Percentiles rank a stretch among this genome's conserved stretches.
Conservation (phyloP, 2,113 vertebrate genomes). For the Passer domesticus region DNA sequence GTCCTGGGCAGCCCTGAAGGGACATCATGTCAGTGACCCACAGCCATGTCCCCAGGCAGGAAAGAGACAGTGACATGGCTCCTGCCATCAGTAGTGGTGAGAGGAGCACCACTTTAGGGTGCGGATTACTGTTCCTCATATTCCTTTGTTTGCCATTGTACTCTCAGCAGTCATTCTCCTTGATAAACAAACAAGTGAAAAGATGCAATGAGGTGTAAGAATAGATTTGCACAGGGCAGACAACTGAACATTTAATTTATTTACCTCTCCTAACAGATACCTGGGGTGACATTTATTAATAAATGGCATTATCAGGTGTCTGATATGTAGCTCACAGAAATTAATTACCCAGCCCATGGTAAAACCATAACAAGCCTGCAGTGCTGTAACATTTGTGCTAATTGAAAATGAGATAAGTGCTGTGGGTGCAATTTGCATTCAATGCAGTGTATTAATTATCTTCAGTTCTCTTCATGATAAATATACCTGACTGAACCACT, state of each 20-base stretch:
- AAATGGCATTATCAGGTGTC: slow-evolving; percentile 83
- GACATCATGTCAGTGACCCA: not conserved
- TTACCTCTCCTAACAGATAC: slow-evolving; percentile 83
- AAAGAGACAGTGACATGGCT: rapidly evolving
- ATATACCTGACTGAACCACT: slow-evolving; percentile 85
- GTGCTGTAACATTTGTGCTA: slow-evolving; percentile 83
- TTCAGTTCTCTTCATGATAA: slow-evolving; percentile 82
- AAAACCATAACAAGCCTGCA: slow-evolving; percentile 83
- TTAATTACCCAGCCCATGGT: slow-evolving; percentile 86
- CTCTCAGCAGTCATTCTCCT: slow-evolving; percentile 65
- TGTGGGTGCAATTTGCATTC: slow-evolving; percentile 87
- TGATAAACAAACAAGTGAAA: slow-evolving; percentile 75
- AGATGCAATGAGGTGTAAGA: slow-evolving; percentile 78
- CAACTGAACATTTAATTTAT: slow-evolving; percentile 80
- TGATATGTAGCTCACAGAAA: slow-evolving; percentile 82
- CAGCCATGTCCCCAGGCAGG: not conserved
- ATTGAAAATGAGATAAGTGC: slow-evolving; percentile 90
- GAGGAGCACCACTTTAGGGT: not conserved
- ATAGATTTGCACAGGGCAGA: slow-evolving; percentile 79
- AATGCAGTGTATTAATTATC: slow-evolving; percentile 86
- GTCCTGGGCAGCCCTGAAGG: not conserved
- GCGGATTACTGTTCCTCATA: not conserved
- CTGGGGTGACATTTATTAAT: slow-evolving; percentile 86
- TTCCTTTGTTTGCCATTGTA: slow-evolving; percentile 71
- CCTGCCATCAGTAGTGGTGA: rapidly evolving